phyloP scores from a whole-genome alignment of 2,113 vertebrate genomes.

The Labrus mixtus region DNA sequence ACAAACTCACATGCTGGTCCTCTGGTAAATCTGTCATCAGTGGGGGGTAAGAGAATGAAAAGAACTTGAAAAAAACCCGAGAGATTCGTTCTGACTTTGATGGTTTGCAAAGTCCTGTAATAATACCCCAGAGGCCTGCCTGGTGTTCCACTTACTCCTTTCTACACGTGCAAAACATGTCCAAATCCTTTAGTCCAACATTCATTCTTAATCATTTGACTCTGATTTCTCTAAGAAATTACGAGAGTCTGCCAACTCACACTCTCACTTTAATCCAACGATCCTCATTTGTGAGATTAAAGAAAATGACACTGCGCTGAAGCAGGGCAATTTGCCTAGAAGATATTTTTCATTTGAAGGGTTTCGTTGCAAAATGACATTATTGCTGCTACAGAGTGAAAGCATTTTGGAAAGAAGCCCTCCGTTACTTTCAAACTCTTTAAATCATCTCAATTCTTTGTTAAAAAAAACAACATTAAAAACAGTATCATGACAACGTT shows the following conservation, averaged over 20 bases:
- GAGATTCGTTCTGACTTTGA: slow-evolving; percentile 63
- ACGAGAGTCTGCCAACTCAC: slow-evolving; percentile 26
- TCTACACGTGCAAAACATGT: slow-evolving; percentile 52
- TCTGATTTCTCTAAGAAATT: slow-evolving; percentile 39
- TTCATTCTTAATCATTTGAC: slow-evolving; percentile 53
- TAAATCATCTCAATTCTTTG: not conserved
- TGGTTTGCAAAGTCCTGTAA: slow-evolving; percentile 60
- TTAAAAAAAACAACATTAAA: not conserved
- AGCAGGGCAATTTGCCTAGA: slow-evolving; percentile 42
- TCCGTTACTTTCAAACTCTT: slow-evolving; percentile 11
- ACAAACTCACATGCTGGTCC: slow-evolving; percentile 26
- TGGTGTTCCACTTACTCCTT: slow-evolving; percentile 50
- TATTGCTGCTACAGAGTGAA: slow-evolving; percentile 16
- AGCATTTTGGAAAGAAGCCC: slow-evolving; percentile 12
- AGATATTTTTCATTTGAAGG: slow-evolving; percentile 54
- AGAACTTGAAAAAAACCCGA: slow-evolving; percentile 7
- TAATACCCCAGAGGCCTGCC: slow-evolving; percentile 51
- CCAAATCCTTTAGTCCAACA: slow-evolving; percentile 54
- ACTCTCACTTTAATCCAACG: slow-evolving; percentile 56
- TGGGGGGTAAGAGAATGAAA: slow-evolving; percentile 37
- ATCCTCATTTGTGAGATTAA: slow-evolving; percentile 67
- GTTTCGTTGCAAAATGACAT: slow-evolving; percentile 28
- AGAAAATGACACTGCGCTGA: slow-evolving; percentile 49
- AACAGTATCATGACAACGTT: not conserved
- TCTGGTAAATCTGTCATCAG: slow-evolving; percentile 22